phyloP scores from a whole-genome alignment of 2,113 vertebrate species.

The Pterocles orientalis region DNA sequence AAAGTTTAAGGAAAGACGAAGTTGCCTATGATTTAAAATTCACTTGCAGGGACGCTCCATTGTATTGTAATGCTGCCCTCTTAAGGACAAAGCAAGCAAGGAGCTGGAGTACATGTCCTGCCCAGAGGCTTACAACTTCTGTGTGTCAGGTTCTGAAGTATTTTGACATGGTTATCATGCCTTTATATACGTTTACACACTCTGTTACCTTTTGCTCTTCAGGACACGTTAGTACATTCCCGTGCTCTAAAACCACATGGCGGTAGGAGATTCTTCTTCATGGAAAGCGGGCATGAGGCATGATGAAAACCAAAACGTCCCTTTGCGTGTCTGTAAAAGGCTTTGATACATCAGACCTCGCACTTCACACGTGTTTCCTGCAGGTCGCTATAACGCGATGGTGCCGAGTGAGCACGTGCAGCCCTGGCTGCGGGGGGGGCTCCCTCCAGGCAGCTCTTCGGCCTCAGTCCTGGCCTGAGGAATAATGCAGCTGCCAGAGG shows the following conservation, averaged over 20 bases:
- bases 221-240: rapidly evolving
- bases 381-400: too few species aligned
- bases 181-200: rapidly evolving
- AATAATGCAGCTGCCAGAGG: not conserved
- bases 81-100: not conserved
- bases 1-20: not conserved
- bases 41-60: not conserved
- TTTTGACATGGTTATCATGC: not conserved
- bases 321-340: not conserved
- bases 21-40: not conserved
- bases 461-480: not conserved
- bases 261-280: not conserved
- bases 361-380: rapidly evolving
- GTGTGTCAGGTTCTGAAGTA: not conserved
- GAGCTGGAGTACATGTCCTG: not conserved
- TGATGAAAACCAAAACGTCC: rapidly evolving
- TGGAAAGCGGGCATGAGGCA: not conserved
- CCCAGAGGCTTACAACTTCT: not conserved
- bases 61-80: constrained; percentile 71
- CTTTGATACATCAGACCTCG: not conserved
- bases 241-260: not conserved
- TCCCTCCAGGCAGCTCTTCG: rapidly evolving
- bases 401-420: not conserved
- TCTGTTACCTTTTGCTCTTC: rapidly evolving
- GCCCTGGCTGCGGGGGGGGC: not conserved